phyloP scores from a whole-genome alignment of 1,140 invertebrate genomes.

The Meloidogyne hapla region DNA sequence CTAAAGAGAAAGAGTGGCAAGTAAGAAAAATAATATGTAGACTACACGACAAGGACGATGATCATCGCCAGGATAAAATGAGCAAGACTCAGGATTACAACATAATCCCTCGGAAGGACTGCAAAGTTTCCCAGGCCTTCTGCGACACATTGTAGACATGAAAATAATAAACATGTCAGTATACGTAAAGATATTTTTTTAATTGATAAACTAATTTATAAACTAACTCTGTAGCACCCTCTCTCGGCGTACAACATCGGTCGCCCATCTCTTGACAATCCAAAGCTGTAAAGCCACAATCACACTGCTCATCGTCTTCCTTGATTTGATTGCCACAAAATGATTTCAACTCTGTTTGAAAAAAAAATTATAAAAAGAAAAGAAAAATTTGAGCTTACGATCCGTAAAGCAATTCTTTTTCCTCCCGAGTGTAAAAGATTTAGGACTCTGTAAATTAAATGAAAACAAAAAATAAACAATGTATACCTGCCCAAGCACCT shows the following conservation, averaged over 20 bases:
- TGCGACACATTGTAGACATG: slow-evolving; percentile 72
- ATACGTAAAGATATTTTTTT: no score
- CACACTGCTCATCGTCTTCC: slow-evolving; percentile 90
- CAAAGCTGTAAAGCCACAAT: slow-evolving; percentile 90
- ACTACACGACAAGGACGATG: slow-evolving; percentile 15
- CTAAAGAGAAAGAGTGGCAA: slow-evolving; percentile 21
- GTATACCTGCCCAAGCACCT: slow-evolving; percentile 38
- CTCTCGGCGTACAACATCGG: slow-evolving; percentile 83
- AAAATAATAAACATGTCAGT: slow-evolving; percentile 59
- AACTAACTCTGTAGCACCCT: slow-evolving; percentile 32
- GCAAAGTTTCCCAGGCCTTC: slow-evolving; percentile 78
- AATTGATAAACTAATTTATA: neutral
- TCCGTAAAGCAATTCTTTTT: slow-evolving; percentile 89
- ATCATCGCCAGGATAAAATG: slow-evolving; percentile 72
- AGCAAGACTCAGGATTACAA: slow-evolving; percentile 77
- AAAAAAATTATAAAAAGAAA: slow-evolving; percentile 35
- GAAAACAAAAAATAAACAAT: neutral
- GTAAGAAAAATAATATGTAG: neutral
- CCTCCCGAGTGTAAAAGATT: slow-evolving; percentile 69
- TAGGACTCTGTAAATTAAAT: slow-evolving; percentile 4
- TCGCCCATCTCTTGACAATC: slow-evolving; percentile 77
- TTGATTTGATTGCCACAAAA: slow-evolving; percentile 99
- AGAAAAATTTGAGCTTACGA: slow-evolving; percentile 9
- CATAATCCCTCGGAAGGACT: slow-evolving; percentile 94
- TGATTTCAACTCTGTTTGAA: slow-evolving; percentile 78